Conservation (phyloP, 2,888 invertebrate genomes). For the Panorpa germanica region DNA sequence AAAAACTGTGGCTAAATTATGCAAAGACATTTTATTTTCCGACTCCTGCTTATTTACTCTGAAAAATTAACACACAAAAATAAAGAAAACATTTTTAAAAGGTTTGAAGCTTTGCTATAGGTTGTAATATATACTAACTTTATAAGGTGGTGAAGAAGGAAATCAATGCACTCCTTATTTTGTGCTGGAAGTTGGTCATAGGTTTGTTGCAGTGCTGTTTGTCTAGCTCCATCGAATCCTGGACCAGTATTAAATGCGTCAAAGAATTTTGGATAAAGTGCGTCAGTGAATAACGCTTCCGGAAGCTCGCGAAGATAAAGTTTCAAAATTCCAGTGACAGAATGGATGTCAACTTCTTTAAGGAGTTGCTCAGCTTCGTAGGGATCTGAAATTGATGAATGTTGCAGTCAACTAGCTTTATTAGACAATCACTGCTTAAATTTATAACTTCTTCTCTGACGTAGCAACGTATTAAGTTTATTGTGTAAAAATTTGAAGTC, state of each 20-base stretch:
- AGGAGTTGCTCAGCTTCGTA: constrained; percentile 79
- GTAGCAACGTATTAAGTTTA: too few relatives aligned
- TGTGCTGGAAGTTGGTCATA: constrained; percentile 67
- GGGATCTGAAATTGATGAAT: constrained; percentile 47
- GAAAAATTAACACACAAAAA: constrained; percentile 12
- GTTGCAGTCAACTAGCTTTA: too few relatives aligned
- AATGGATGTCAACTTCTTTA: constrained; percentile 84
- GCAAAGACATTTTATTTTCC: constrained; percentile 89
- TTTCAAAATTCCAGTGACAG: constrained; percentile 82
- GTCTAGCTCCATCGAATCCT: constrained; percentile 31
- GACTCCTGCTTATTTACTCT: constrained; percentile 73
- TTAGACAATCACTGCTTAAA: too few relatives aligned
- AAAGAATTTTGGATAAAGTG: constrained; percentile 54
- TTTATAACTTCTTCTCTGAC: too few relatives aligned
- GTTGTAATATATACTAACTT: constrained; percentile 32
- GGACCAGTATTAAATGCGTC: constrained; percentile 23
- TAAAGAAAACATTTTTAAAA: constrained; percentile 4
- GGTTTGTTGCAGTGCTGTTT: constrained; percentile 49
- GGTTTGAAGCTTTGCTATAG: neutral
- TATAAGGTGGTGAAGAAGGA: constrained; percentile 74
- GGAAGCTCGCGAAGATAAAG: constrained; percentile 83
- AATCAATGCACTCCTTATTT: constrained; percentile 75
- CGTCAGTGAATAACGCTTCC: constrained; percentile 83
- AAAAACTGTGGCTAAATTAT: constrained; percentile 89
- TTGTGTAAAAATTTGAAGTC: too few relatives aligned